Evolutionary conservation across 2,888 invertebrate species (phyloP).

Genomic region (Hydropsyche betteni): DNA sequence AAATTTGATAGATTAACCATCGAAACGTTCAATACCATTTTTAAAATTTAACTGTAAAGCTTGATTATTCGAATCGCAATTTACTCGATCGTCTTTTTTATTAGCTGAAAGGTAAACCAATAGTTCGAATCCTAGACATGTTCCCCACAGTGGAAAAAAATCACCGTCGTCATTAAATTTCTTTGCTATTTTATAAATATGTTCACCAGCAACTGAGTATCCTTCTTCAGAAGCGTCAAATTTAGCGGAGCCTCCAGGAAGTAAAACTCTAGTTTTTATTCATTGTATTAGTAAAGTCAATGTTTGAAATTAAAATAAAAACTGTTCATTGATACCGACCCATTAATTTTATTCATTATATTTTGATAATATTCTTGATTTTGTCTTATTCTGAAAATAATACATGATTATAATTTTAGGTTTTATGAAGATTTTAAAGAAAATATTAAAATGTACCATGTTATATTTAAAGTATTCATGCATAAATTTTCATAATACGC

Average conservation of each 20-base stretch:
- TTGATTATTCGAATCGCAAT: slow-evolving; percentile 69
- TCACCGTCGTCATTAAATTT: slow-evolving; percentile 74
- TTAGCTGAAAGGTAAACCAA: slow-evolving; percentile 71
- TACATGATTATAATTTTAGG: too few relatives aligned
- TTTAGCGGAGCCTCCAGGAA: slow-evolving; percentile 83
- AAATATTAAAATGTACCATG: too few relatives aligned
- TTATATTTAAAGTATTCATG: too few relatives aligned
- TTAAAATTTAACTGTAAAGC: slow-evolving; percentile 74
- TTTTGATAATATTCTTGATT: slow-evolving; percentile 68
- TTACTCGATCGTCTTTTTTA: slow-evolving; percentile 67
- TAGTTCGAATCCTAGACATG: slow-evolving; percentile 88
- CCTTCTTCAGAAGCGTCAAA: slow-evolving; percentile 69
- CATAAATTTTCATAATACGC: background rate
- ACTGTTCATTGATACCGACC: slow-evolving; percentile 62
- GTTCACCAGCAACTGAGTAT: slow-evolving; percentile 78
- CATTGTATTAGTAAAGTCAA: too few relatives aligned
- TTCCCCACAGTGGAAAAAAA: slow-evolving; percentile 88
- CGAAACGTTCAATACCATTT: slow-evolving; percentile 19
- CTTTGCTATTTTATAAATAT: slow-evolving; percentile 74
- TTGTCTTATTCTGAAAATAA: slow-evolving; percentile 67
- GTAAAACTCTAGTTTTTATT: slow-evolving; percentile 69
- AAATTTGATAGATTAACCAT: background rate
- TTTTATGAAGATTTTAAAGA: too few relatives aligned
- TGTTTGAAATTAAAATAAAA: too few relatives aligned
- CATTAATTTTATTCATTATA: slow-evolving; percentile 72